Evolutionary conservation across 2,113 vertebrate species (phyloP).

Genomic region (Neolamprologus cancellatus): DNA sequence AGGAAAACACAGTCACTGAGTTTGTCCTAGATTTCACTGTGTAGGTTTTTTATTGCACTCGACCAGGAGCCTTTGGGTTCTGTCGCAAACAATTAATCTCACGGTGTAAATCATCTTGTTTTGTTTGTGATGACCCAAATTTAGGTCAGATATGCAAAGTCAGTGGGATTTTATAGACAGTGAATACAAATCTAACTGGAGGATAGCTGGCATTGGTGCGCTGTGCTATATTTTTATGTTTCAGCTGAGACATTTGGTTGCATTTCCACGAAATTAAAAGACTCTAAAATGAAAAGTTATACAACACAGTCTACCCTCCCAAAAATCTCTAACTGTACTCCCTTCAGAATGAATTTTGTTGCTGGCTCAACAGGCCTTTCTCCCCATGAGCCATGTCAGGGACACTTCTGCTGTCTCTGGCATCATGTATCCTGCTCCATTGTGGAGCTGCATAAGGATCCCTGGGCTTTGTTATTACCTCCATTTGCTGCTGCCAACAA

Average conservation of each 20-base stretch:
- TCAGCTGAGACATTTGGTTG: not conserved
- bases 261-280: not conserved
- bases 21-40: conserved; percentile 56
- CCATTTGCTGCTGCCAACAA: conserved; percentile 43
- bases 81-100: conserved; percentile 39
- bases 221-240: not conserved
- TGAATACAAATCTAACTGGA: not conserved
- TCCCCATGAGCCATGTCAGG: conserved; percentile 2
- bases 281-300: not conserved
- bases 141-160: conserved; percentile 7
- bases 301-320: not conserved
- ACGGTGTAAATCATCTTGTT: conserved; percentile 24
- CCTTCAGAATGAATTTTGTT: not conserved
- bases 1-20: conserved; percentile 35
- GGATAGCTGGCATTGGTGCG: not conserved
- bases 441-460: conserved; percentile 15
- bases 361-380: not conserved
- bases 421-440: not conserved
- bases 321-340: not conserved
- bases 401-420: conserved; percentile 7
- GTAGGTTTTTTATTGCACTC: conserved; percentile 19
- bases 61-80: conserved; percentile 35
- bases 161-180: not conserved
- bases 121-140: conserved; percentile 25
- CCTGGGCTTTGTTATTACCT: conserved; percentile 13